Base-by-base conservation (phyloP, 2,888 invertebrate genomes). In the Sinotaia quadrata region DNA sequence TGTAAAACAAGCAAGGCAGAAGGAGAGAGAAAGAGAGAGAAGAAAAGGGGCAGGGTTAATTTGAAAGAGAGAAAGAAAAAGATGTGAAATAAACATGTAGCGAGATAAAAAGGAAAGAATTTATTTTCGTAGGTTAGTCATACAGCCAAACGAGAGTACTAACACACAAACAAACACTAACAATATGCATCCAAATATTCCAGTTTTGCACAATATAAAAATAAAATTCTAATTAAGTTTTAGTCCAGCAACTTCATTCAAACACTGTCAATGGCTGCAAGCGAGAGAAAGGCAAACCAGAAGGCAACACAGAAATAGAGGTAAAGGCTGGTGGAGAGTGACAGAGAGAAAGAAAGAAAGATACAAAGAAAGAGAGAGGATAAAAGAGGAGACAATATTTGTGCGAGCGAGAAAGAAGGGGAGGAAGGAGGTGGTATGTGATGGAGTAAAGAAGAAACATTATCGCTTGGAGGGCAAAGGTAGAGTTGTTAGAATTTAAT, bases 371-470 rank as follows among this genome's bases (percentile, higher is more conserved):
- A 15, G 56, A 34, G 31, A 54, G 52, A 52, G 10, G 52, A 24
- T 10, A n/a, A n/a, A n/a, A 52, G 52, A 52, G 27, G 27, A 15
- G 21, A 24, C 12, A 27, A 24, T 29, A 31, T 29, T 7, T 8
- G 52, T 29, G 27, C 24, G 52, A 52, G 52, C 24, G 52, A 52
- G 52, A 56, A 18, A 56, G 33, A 31, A n/a, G 34, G 33, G 34
- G 33, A 18, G 33, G 4, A 34, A 1, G 33, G 18, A 34, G 29
- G 33, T 10, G 33, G 8, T 12, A 56, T n/a, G n/a, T n/a, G n/a
- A n/a, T n/a, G n/a, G n/a, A n/a, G n/a, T n/a, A n/a, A n/a, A n/a
- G n/a, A n/a, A n/a, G n/a, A n/a, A n/a, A n/a, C n/a, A n/a, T n/a
- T n/a, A n/a, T n/a, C n/a, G n/a, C n/a, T n/a, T n/a, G n/a, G n/a